Base-by-base conservation (phyloP, 2,797 vertebrate genomes). In the Ctenochaetus hawaiiensis region DNA sequence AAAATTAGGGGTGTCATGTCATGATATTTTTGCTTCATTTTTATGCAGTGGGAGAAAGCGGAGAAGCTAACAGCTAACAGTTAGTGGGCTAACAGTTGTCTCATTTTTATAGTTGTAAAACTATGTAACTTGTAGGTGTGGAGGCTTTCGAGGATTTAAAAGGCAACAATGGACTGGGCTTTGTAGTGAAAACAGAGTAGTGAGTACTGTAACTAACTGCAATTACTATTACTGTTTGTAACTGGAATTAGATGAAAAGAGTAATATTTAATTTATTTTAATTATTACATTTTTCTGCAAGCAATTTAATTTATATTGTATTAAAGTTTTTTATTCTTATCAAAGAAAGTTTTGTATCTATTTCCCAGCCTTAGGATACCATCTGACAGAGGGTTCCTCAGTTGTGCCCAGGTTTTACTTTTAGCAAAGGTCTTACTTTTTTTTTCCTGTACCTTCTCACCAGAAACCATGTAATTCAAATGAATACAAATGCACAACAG, bases 401-500 rank as follows among this genome's bases (percentile, higher is more conserved):
- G 10, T 52, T 61, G 26, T 67, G 20, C 17, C 10, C 37, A 51
- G 22, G 20, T 56, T 75, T 52, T 10, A 44, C 70, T 23, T 51
- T 10, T 45, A 37, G 5, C 10, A 64, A 67, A 30, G 5, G 9
- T 4, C 2, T 47, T 54, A 23, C 47, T 39, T 68, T 34, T 12
- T 54, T 70, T 34, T 71, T 52, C 34, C 39, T 61, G 22, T 13
- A 30, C 34, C 12, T 72, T 9, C 56, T 48, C 47, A 60, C 20
- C 34, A 70, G 70, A 75, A 67, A 58, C 58, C 75, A 34, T 80
- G 72, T 83, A 81, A 85, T 78, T 70, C 34, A 76, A 65, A 77
- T 81, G 51, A 80, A 78, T 80, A 72, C 67, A 75, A 71, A 72
- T 58, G 59, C 71, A 67, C 62, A 74, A 47, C 62, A 67, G 65